Evolutionary conservation across 2,888 invertebrate species (phyloP), one percentile per base, ranked within the genome.

Genomic region (Poecilus cupreus): DNA sequence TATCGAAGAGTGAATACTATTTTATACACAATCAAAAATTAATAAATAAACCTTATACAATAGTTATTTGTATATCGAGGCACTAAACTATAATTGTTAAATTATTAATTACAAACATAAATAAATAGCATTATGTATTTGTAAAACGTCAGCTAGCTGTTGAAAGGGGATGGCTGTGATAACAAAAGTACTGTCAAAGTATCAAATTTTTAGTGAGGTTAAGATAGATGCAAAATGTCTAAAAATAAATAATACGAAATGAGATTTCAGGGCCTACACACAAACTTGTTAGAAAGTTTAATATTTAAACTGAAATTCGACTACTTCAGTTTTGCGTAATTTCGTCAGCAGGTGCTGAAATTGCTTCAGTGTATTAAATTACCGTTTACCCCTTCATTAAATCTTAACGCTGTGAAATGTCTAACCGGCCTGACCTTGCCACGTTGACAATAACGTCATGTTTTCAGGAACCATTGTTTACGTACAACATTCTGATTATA

Each of bases 311-410:
- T 13, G 60, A 60, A 60, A 60, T 60, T 60, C 26, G 60, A 60
- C 60, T 43, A 10, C 43, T 43, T 13, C 11, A 60, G 24, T 20
- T 54, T 54, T 22, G 4, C 54, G 11, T 18, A 20, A 22, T 54
- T 54, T 54, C 54, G 18, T 20, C 22, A 24, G 60, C 60, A 60
- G 60, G 60, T 60, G 60, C 24, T 60, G 60, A 26, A 60, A 60
- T 60, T 60, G 60, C 60, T 60, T 60, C 60, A 60, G 60, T 60
- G 26, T 60, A 60, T 60, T 60, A 60, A 60, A 60, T 60, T 60
- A 60, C 60, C 60, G 24, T 60, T 60, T 60, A 60, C 60, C 60
- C 60, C 60, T 60, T 24, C 26, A 60, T 60, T 60, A 26, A 60
- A 60, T 60, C 60, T 24, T 60, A 60, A 2, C 20, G 26, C n/a